A percentile compares a stretch with the other conserved stretches of the same genome.
Evolutionary conservation across 2,113 vertebrate species (phyloP).

Genomic region (Oxyura jamaicensis): DNA sequence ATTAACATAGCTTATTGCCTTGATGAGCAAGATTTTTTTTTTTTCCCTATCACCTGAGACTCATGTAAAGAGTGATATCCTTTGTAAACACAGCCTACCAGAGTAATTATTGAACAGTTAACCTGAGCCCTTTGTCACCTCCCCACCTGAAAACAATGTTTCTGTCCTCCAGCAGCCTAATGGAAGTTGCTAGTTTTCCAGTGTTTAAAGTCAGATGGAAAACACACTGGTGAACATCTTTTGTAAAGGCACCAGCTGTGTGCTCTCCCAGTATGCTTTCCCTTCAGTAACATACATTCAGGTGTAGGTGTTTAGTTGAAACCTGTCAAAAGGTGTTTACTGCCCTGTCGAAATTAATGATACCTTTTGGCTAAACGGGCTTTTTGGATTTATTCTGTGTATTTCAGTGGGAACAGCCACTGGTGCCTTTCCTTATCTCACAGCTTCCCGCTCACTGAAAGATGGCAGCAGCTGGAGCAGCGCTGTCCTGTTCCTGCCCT

Average conservation of each 20-base stretch:
- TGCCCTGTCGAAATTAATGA: background rate
- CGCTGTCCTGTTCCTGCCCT: background rate
- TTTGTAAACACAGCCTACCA: background rate
- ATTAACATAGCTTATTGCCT: background rate
- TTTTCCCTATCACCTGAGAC: background rate
- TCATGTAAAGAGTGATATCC: background rate
- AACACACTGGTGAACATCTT: background rate
- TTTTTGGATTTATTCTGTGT: background rate
- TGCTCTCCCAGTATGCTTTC: background rate
- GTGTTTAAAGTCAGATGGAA: background rate
- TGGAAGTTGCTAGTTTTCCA: background rate
- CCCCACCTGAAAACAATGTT: background rate
- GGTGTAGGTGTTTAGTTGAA: too few relatives aligned
- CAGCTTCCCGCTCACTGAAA: constrained; percentile 25
- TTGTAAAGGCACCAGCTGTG: background rate
- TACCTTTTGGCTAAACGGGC: background rate
- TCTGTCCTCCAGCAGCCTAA: background rate
- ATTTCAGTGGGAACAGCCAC: background rate
- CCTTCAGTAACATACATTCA: background rate
- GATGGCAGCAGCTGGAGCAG: constrained; percentile 62
- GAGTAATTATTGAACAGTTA: background rate
- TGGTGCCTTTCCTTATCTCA: background rate
- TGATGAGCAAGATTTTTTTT: background rate
- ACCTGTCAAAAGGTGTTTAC: too few relatives aligned
- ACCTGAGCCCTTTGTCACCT: background rate